Conservation (phyloP, 2,888 invertebrate species). For the Nipponacmea schrenckii region DNA sequence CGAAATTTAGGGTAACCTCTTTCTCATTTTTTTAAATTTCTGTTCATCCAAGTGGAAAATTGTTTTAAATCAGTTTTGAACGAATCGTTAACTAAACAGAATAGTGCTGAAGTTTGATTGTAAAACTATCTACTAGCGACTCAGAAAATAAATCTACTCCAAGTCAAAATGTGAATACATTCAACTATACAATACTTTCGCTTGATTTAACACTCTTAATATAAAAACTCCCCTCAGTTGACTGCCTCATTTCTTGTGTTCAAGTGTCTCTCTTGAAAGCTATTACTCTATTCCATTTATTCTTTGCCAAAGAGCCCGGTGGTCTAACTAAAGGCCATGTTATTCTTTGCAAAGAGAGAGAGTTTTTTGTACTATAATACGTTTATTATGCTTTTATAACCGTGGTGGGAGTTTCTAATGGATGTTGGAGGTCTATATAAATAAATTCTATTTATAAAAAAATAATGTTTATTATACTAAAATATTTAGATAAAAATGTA, state of each 20-base stretch:
- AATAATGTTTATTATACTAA: too few species aligned
- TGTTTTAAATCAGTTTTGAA: background rate
- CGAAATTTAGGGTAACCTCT: too few species aligned
- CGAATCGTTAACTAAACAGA: background rate
- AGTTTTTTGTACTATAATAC: background rate
- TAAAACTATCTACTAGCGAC: constrained; percentile 1
- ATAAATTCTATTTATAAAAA: too few species aligned
- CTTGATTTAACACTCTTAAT: background rate
- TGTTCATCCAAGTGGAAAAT: background rate
- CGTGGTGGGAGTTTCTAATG: background rate
- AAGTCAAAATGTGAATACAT: background rate
- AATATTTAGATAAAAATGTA: too few species aligned
- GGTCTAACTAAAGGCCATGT: background rate
- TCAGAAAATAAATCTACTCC: background rate
- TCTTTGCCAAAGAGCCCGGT: background rate
- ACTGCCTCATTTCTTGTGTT: background rate
- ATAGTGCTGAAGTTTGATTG: background rate
- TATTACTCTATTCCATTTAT: background rate
- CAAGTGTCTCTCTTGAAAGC: background rate
- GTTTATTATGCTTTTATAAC: constrained; percentile 5
- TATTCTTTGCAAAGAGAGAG: background rate
- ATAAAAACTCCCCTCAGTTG: background rate
- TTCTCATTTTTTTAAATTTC: too few species aligned
- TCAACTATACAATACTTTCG: background rate
- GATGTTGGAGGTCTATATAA: background rate